Base-by-base conservation (phyloP, 1,140 invertebrate genomes). In the Helicoverpa zea region DNA sequence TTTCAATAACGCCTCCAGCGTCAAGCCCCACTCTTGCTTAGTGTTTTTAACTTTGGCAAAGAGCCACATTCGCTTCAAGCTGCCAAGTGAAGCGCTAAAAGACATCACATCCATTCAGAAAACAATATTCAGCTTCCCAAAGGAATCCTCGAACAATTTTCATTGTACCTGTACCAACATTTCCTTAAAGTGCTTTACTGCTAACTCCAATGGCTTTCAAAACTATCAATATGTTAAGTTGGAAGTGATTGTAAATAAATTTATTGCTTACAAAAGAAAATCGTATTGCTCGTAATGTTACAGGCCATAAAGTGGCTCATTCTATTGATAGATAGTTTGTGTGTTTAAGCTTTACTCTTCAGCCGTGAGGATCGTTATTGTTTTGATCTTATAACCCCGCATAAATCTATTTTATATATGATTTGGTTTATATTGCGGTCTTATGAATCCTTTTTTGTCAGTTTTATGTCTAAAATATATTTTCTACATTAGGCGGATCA, bases 181-280 rank as follows among this genome's bases (percentile, higher is more conserved):
- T 14, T 35, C n/a, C 61, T 49, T 79, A 18, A 74, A 58, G 63
- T 70, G 30, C 52, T 79, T 79, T 49, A 43, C 29, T 43, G 51
- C 63, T 58, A 51, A 74, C 54, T 58, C 14, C 52, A 70, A 51
- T 54, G 76, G 61, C 63, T 54, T 49, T 66, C 61, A 35, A 52
- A 70, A 68, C 76, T 49, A 79, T 79, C 64, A 79, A 68, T 79
- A 58, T 79, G 76, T 79, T 79, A 68, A 77, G 61, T 77, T 66
- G 61, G 59, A 47, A 79, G 76, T 79, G 63, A 56, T 79, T 79
- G 63, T 70, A 79, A 79, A 70, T 68, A 54, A 43, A 58, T 79
- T 79, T 79, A 68, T 79, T 58, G 76, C 76, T 59, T 54, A 68
- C 64, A 70, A 79, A 79, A 70, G 63, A 58, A 79, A 79, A 68